These are phyloP conservation scores for Anguilla obscura DNA, from an alignment of 2,797 vertebrate genomes.

Conservation along the genomic window DNA sequence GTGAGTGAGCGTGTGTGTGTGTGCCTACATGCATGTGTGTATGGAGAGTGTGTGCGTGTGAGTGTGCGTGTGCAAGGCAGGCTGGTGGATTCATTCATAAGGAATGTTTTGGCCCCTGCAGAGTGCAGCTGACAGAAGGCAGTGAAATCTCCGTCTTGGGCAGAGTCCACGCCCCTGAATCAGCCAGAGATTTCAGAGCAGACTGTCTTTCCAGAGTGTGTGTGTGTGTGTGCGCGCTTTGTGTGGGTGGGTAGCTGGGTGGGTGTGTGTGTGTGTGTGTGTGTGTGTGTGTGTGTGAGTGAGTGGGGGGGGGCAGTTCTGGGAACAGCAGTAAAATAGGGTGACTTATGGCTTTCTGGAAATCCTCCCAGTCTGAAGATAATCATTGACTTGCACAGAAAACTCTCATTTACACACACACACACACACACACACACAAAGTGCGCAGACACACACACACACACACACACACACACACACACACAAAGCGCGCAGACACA, in stretches of 20 bases:
- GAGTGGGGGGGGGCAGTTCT: too few relatives aligned
- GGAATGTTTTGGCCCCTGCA: not conserved
- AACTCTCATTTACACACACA: not conserved
- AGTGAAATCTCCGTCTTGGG: not conserved
- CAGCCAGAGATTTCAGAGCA: not conserved
- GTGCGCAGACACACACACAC: not conserved
- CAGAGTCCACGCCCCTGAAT: not conserved
- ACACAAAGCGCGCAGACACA: not conserved
- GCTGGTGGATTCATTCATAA: slow-evolving; percentile 34
- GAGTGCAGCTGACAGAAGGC: too few relatives aligned
- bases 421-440: not conserved
- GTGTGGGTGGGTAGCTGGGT: too few relatives aligned
- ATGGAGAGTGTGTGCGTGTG: too few relatives aligned
- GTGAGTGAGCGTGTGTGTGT: too few relatives aligned
- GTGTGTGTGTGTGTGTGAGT: too few relatives aligned
- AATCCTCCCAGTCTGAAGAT: slow-evolving; percentile 7
- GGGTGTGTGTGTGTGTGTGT: too few relatives aligned
- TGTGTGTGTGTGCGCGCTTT: too few relatives aligned
- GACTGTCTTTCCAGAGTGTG: too few relatives aligned
- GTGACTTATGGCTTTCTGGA: not conserved
- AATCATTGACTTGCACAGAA: not conserved
- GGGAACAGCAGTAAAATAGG: not conserved
- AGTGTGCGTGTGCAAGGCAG: not conserved
- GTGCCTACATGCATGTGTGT: too few relatives aligned
- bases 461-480: not conserved